Percentiles rank a stretch among this genome's conserved stretches.
Evolutionary conservation across 1,140 invertebrate species (phyloP).

Genomic region (Lordiphosa clarofinis): DNA sequence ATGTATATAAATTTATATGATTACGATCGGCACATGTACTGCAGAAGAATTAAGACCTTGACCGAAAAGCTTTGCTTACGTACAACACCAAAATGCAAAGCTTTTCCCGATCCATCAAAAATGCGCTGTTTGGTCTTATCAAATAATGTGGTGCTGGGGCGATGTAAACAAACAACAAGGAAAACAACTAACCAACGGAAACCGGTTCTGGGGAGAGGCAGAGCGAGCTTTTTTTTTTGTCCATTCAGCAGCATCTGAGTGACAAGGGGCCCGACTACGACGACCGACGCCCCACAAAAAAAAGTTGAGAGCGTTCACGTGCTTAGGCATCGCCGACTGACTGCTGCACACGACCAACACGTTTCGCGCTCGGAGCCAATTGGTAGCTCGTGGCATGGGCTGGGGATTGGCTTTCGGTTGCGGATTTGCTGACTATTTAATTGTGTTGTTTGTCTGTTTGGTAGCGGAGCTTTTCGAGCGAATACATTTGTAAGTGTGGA

Average conservation of each 20-base stretch:
- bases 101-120: conserved; percentile 15
- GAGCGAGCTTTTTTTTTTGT: conserved; percentile 26
- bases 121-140: conserved; percentile 43
- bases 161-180: conserved; percentile 67
- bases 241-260: conserved; percentile 19
- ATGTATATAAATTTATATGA: conserved; percentile 3
- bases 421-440: neutral
- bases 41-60: conserved; percentile 43
- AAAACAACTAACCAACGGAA: conserved; percentile 55
- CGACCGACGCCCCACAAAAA: conserved; percentile 32
- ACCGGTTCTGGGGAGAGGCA: conserved; percentile 40
- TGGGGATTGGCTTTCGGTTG: conserved; percentile 3
- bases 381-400: conserved; percentile 31
- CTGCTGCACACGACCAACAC: conserved; percentile 66
- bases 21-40: conserved; percentile 26
- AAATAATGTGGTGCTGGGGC: conserved; percentile 17
- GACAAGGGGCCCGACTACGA: conserved; percentile 41
- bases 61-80: conserved; percentile 42
- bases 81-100: conserved; percentile 37
- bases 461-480: conserved; percentile 2
- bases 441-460: conserved; percentile 6
- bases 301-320: conserved; percentile 45
- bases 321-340: conserved; percentile 23
- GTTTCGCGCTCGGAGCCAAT: conserved; percentile 47
- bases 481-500: neutral